Base-by-base conservation (phyloP, 2,888 invertebrate species). In the Digitonthophagus gazella region DNA sequence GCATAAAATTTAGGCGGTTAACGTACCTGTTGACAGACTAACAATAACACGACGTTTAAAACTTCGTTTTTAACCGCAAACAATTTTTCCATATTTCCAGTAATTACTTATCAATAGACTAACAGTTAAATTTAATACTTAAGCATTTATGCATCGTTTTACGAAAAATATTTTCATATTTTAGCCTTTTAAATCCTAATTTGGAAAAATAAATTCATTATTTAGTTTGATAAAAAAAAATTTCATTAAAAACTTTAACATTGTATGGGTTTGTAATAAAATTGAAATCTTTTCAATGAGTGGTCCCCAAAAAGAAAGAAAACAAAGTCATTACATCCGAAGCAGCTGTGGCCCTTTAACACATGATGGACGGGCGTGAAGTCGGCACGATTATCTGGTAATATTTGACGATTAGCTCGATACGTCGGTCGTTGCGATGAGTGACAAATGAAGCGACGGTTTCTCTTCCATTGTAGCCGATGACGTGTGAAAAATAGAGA, bases 1-100 rank as follows among this genome's bases (percentile, higher is more conserved):
- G 65, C 68, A 56, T 68, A 65, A 28, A 58, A 58, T 63, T 44
- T 44, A 8, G 15, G 54, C 19, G 18, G 15, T 20, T 61, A 61
- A 18, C 16, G 20, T 61, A 61, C 61, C 61, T 61, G 61, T 61
- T 61, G 61, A 20, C 61, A 61, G n/a, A n/a, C 58, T 16, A 58
- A 58, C 58, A 15, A 16, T 16, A 58, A 58, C 16, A 58, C 15
- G 58, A 58, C 15, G 15, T 15, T 16, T 18, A 11, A 58, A 15
- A 16, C 15, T 58, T 58, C 14, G 15, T 18, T 58, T 16, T 11
- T 14, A 18, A 58, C 58, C 15, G 18, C 8, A 58, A 2, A 6
- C n/a, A 58, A 11, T 58, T 8, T 58, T 58, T 4, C 11, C 1
- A n/a, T 57, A 15, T 15, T 57, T 15, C 1, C 1, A 3, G 57